Evolutionary conservation across 2,113 vertebrate species (phyloP).

Genomic region (Dunckerocampus dactyliophorus): DNA sequence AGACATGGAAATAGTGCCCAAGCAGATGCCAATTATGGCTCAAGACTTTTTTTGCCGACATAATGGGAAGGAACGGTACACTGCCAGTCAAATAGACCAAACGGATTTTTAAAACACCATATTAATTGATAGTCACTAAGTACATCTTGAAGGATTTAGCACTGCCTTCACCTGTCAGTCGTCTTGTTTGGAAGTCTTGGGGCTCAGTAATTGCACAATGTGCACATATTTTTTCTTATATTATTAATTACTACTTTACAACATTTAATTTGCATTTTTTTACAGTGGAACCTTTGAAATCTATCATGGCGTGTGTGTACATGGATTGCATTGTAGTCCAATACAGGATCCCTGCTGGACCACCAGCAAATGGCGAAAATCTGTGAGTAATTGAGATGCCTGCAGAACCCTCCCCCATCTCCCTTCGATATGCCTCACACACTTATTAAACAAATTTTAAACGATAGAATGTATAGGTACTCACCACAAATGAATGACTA

Average conservation of each 20-base stretch:
- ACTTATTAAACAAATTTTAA: too few relatives aligned
- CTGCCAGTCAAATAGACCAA: conserved; percentile 56
- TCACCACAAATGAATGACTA: too few relatives aligned
- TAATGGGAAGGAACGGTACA: conserved; percentile 19
- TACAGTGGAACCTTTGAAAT: conserved; percentile 1
- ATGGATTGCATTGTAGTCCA: too few relatives aligned
- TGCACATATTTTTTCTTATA: too few relatives aligned
- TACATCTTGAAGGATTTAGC: conserved; percentile 28
- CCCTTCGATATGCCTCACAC: too few relatives aligned
- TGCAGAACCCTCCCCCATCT: too few relatives aligned
- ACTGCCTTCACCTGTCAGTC: conserved; percentile 33
- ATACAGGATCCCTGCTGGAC: too few relatives aligned
- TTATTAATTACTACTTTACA: too few relatives aligned
- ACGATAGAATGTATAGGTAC: too few relatives aligned
- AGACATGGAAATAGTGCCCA: conserved; percentile 28
- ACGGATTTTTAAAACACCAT: conserved; percentile 19
- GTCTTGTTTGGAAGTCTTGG: conserved; percentile 2
- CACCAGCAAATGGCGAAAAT: too few relatives aligned
- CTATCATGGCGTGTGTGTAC: too few relatives aligned
- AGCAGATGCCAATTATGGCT: conserved; percentile 45
- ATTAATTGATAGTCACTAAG: conserved; percentile 39
- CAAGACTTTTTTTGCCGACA: conserved; percentile 27
- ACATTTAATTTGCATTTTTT: background rate
- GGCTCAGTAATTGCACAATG: conserved; percentile 18
- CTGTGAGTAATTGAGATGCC: too few relatives aligned